Evolutionary conservation across 2,888 invertebrate genomes (phyloP).

Genomic region (Iselma pallidipennis): DNA sequence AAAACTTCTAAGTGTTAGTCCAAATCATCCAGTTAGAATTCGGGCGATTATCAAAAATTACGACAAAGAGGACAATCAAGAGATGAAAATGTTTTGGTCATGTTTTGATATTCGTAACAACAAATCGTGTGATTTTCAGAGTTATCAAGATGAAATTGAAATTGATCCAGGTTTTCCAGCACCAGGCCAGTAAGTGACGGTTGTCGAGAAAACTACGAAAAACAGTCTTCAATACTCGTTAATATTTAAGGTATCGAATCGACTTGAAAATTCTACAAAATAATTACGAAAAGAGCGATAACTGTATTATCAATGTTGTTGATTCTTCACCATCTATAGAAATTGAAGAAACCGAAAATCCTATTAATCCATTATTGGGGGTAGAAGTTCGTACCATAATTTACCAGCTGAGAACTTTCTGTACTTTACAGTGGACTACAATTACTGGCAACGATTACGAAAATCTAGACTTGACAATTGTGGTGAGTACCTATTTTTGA

Average conservation of each 20-base stretch:
- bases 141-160: conserved; percentile 12
- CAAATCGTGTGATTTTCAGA: conserved; percentile 9
- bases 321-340: conserved; percentile 17
- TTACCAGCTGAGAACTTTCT: conserved; percentile 14
- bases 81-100: conserved; percentile 9
- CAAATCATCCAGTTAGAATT: conserved; percentile 6
- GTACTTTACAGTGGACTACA: conserved; percentile 22
- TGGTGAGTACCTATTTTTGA: conserved; percentile 11
- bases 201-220: too few relatives aligned
- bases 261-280: not conserved
- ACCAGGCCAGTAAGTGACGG: conserved; percentile 16
- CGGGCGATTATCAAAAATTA: conserved; percentile 11
- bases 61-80: conserved; percentile 10
- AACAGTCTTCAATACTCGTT: too few relatives aligned
- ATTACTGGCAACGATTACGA: conserved; percentile 9
- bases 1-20: conserved; percentile 2
- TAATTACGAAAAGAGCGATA: not conserved
- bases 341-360: conserved; percentile 18
- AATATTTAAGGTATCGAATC: not conserved
- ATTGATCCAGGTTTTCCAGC: conserved; percentile 4
- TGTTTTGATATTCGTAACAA: conserved; percentile 12
- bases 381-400: conserved; percentile 14
- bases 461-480: conserved; percentile 6
- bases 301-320: conserved; percentile 12
- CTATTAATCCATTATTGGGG: conserved; percentile 13